Conservation (phyloP, 2,888 invertebrate species). For the Erebia epiphron region DNA sequence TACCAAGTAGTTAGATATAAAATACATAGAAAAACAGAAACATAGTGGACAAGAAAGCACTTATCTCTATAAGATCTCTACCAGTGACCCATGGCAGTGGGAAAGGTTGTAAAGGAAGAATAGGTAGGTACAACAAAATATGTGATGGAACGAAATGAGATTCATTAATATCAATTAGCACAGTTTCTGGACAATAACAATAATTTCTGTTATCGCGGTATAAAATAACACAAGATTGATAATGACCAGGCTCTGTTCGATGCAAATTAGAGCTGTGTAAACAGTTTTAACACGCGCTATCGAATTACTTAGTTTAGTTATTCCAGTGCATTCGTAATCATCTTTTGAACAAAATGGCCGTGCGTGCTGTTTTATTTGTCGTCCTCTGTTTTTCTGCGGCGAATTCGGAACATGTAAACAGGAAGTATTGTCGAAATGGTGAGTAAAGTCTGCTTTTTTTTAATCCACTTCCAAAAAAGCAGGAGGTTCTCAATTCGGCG, state of each 20-base stretch:
- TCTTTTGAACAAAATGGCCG: slow-evolving; percentile 34
- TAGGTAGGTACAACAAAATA: no score
- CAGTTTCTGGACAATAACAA: neutral
- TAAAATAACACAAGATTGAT: neutral
- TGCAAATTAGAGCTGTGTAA: slow-evolving; percentile 10
- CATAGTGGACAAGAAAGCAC: no score
- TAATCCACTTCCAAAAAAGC: no score
- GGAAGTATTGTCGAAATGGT: slow-evolving; percentile 63
- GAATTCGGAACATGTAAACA: slow-evolving; percentile 52
- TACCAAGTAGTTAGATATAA: no score
- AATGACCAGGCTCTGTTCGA: neutral
- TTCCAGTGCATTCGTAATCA: slow-evolving; percentile 25
- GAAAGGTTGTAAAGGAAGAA: no score
- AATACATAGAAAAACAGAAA: no score
- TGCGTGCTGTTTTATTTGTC: slow-evolving; percentile 36
- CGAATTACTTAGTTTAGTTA: neutral
- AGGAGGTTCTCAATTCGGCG: no score
- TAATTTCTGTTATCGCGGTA: neutral
- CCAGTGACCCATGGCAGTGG: no score
- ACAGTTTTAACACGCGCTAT: slow-evolving; percentile 12
- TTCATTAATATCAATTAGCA: slow-evolving; percentile 4
- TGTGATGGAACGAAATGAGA: no score
- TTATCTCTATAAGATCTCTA: no score
- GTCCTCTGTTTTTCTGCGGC: slow-evolving; percentile 36
- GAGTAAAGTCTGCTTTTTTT: slow-evolving; percentile 36